Conservation (phyloP, 2,797 vertebrate species). For the Masticophis lateralis region DNA sequence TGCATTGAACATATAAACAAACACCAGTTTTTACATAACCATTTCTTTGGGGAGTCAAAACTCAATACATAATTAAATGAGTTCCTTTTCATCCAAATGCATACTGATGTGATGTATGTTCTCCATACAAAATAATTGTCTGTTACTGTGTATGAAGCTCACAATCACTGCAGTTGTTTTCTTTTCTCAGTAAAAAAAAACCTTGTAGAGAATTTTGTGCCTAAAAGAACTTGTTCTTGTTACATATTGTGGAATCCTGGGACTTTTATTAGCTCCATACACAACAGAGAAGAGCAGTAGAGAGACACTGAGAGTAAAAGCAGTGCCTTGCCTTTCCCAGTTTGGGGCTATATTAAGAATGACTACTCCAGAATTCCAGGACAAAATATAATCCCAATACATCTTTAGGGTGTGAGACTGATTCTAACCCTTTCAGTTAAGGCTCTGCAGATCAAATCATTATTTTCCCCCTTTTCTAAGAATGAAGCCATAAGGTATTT, state of each 20-base stretch:
- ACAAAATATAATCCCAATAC: not conserved
- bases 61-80: slow-evolving; percentile 68
- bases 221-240: slow-evolving; percentile 53
- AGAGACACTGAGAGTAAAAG: not conserved
- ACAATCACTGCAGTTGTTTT: slow-evolving; percentile 48
- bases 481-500: not conserved
- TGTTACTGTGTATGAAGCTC: slow-evolving; percentile 40
- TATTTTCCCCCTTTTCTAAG: not conserved
- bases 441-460: not conserved
- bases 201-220: slow-evolving; percentile 11
- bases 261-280: slow-evolving; percentile 24
- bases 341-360: not conserved
- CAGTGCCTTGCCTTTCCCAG: not conserved
- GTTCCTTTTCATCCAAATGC: slow-evolving; percentile 58
- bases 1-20: slow-evolving; percentile 54
- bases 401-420: not conserved
- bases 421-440: not conserved
- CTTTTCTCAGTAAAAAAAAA: slow-evolving; percentile 60
- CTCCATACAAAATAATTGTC: slow-evolving; percentile 65
- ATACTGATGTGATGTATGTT: slow-evolving; percentile 47
- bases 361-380: not conserved
- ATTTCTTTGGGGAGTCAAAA: slow-evolving; percentile 63
- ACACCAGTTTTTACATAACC: slow-evolving; percentile 46
- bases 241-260: slow-evolving; percentile 44
- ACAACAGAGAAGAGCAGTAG: not conserved